Percentiles rank a stretch among this genome's conserved stretches.
phyloP scores from a whole-genome alignment of 1,140 invertebrate genomes.

The Bacillus rossius region DNA sequence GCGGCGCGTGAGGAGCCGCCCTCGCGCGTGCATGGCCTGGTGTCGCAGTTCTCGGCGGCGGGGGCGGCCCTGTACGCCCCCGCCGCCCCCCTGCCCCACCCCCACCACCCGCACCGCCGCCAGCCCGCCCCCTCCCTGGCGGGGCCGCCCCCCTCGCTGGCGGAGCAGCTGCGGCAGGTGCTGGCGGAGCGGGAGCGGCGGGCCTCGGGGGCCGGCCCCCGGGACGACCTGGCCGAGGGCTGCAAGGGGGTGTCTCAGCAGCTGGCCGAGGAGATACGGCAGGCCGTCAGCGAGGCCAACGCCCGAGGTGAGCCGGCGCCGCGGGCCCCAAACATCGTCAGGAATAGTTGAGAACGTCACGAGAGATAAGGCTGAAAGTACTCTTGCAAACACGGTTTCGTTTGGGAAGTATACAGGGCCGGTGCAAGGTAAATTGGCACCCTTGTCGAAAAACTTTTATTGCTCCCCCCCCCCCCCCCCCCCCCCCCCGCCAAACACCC shows the following conservation, averaged over 20 bases:
- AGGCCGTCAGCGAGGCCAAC: conserved; percentile 77
- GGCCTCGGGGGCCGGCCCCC: conserved; percentile 40
- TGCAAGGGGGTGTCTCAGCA: conserved; percentile 64
- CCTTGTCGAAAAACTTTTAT: no score
- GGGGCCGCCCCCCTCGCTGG: conserved; percentile 65
- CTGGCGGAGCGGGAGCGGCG: conserved; percentile 67
- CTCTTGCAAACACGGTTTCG: no score
- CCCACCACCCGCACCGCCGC: conserved; percentile 14
- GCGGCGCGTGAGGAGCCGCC: not conserved
- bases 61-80: not conserved
- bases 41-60: conserved; percentile 12
- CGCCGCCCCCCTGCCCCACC: conserved; percentile 2
- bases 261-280: conserved; percentile 73
- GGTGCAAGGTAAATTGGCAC: no score
- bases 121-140: conserved; percentile 1
- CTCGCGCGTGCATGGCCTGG: conserved; percentile 14
- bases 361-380: no score
- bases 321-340: no score
- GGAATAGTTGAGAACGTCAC: no score
- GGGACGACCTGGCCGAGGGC: conserved; percentile 54
- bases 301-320: conserved; percentile 55
- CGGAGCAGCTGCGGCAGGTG: conserved; percentile 78
- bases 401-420: no score
- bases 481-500: no score
- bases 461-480: no score